A percentile compares a stretch with the other conserved stretches of the same genome.
Evolutionary conservation across 92 coral and sea anemone species (phyloP).

Genomic region (Siderastrea radians): DNA sequence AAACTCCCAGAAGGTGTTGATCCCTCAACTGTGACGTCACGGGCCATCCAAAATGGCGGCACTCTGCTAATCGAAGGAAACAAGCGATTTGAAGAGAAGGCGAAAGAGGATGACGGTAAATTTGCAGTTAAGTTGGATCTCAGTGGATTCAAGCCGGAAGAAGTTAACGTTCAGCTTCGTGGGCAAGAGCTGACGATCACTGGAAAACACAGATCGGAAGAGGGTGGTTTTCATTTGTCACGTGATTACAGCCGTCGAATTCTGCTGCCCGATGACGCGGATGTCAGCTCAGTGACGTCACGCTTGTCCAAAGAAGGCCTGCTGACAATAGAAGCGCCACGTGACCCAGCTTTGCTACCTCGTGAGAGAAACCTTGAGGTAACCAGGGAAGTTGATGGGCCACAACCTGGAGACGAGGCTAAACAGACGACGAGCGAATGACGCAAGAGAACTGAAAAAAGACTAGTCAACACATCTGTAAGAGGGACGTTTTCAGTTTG

Average conservation of each 20-base stretch:
- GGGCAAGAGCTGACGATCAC: background rate
- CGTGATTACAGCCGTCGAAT: too few species aligned
- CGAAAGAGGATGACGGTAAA: background rate
- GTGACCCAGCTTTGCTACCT: conserved; percentile 5
- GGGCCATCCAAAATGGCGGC: conserved; percentile 44
- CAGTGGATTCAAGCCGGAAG: background rate
- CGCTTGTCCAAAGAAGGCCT: background rate
- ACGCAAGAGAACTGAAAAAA: background rate
- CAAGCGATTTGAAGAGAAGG: background rate
- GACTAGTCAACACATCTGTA: background rate
- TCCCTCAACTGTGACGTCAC: conserved; percentile 19
- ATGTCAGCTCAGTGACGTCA: conserved; percentile 49
- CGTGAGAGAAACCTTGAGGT: background rate
- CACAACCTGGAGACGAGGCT: background rate
- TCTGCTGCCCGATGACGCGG: conserved; percentile 17
- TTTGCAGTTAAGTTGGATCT: too few species aligned
- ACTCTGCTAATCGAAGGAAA: conserved; percentile 45
- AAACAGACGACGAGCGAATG: background rate
- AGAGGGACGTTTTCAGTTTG: background rate
- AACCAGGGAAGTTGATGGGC: conserved; percentile 8
- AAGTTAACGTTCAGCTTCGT: conserved; percentile 7
- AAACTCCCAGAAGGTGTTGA: conserved; percentile 58
- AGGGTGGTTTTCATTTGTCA: conserved; percentile 24
- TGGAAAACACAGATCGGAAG: conserved; percentile 18
- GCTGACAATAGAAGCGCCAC: conserved; percentile 46